phyloP scores from a whole-genome alignment of 2,888 invertebrate genomes.

The Ashinkailepas kermadecensis region DNA sequence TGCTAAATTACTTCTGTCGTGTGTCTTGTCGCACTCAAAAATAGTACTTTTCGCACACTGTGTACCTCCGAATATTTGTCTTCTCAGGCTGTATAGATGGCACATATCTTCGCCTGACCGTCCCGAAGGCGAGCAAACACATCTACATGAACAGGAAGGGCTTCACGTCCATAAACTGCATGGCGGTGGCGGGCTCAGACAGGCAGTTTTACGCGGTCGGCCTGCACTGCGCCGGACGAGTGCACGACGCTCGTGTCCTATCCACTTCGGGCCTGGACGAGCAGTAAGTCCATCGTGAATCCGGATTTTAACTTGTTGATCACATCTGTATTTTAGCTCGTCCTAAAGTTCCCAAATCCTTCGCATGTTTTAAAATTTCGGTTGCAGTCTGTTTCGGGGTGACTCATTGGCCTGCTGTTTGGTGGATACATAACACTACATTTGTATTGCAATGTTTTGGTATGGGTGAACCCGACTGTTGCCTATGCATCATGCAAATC shows the following conservation, averaged over 20 bases:
- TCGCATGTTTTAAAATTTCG: too few relatives aligned
- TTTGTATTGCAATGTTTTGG: too few relatives aligned
- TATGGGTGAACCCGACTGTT: too few relatives aligned
- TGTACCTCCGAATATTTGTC: neutral
- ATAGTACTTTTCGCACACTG: neutral
- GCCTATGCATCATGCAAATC: too few relatives aligned
- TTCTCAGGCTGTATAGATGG: constrained; percentile 2
- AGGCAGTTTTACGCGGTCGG: neutral
- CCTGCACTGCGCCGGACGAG: neutral
- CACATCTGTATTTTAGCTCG: too few relatives aligned
- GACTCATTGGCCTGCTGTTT: too few relatives aligned
- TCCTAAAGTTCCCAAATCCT: too few relatives aligned
- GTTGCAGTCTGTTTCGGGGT: too few relatives aligned
- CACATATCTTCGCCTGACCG: neutral
- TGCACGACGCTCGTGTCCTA: neutral
- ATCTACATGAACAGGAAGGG: neutral
- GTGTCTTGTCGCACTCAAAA: neutral
- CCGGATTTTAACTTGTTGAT: too few relatives aligned
- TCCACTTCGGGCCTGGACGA: neutral
- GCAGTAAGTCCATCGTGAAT: neutral
- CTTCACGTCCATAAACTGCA: neutral
- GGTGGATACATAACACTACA: too few relatives aligned
- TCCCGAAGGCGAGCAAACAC: neutral
- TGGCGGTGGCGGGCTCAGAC: constrained; percentile 6
- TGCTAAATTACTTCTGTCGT: neutral